phyloP scores from a whole-genome alignment of 2,113 vertebrate genomes.

The Dolichotis patagonum region DNA sequence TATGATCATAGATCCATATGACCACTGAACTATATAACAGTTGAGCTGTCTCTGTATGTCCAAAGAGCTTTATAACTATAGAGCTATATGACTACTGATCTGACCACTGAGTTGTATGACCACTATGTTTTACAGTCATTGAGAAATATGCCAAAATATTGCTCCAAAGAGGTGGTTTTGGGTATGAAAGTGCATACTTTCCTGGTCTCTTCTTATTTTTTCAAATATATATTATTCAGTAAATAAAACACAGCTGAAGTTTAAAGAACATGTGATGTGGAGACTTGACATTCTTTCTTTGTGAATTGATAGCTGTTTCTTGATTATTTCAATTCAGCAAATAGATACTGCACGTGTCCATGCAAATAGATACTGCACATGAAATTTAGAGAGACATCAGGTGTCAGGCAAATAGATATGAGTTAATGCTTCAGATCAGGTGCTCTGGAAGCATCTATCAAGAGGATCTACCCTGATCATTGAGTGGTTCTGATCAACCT shows the following conservation, averaged over 20 bases:
- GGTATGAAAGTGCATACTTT: background rate
- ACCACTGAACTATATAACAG: background rate
- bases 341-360: background rate
- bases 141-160: background rate
- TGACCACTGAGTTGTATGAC: background rate
- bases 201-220: background rate
- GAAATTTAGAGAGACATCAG: background rate
- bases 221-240: background rate
- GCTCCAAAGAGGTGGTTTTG: background rate
- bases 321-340: background rate
- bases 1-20: background rate
- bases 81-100: background rate
- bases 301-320: background rate
- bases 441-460: background rate
- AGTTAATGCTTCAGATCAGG: background rate
- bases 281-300: constrained; percentile 4
- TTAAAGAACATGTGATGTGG: background rate
- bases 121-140: background rate
- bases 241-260: background rate
- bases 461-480: background rate
- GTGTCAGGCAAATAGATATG: background rate
- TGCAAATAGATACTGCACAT: background rate
- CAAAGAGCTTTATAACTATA: background rate
- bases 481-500: background rate
- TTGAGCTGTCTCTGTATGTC: background rate